These are phyloP conservation scores for Chaetura pelagica DNA, from an alignment of 2,113 vertebrate species.

Conservation along the genomic window DNA sequence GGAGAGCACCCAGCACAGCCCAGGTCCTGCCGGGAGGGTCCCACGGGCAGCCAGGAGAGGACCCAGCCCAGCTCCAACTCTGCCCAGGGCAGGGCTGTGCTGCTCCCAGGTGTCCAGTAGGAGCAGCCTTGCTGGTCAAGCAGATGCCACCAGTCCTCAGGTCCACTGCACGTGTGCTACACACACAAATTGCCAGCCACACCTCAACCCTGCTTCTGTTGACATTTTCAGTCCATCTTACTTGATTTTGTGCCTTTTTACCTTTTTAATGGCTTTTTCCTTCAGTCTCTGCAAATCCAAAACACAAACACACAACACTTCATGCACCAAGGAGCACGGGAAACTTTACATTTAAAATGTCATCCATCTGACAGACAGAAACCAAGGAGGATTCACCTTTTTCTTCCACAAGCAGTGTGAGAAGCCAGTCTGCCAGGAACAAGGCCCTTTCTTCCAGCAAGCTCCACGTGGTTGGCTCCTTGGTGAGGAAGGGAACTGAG, in stretches of 20 bases:
- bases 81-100: not conserved
- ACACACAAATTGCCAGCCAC: accelerated
- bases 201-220: not conserved
- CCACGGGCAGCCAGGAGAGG: not conserved
- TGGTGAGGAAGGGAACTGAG: not conserved
- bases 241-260: not conserved
- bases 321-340: not conserved
- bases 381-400: not conserved
- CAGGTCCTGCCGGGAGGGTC: not conserved
- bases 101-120: not conserved
- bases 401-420: not conserved
- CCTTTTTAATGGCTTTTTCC: not conserved
- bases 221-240: accelerated
- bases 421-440: not conserved
- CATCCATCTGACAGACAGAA: not conserved
- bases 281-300: not conserved
- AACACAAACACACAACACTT: not conserved
- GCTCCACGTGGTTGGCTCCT: not conserved
- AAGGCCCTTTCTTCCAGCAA: not conserved
- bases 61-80: not conserved
- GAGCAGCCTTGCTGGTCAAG: accelerated
- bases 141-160: accelerated
- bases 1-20: not conserved
- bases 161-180: accelerated
- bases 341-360: not conserved